A percentile compares a stretch with the other conserved stretches of the same genome.
Evolutionary conservation across 35 echinoderm and acorn worm genomes (phyloP).

Genomic region (Ophiothrix spiculata): DNA sequence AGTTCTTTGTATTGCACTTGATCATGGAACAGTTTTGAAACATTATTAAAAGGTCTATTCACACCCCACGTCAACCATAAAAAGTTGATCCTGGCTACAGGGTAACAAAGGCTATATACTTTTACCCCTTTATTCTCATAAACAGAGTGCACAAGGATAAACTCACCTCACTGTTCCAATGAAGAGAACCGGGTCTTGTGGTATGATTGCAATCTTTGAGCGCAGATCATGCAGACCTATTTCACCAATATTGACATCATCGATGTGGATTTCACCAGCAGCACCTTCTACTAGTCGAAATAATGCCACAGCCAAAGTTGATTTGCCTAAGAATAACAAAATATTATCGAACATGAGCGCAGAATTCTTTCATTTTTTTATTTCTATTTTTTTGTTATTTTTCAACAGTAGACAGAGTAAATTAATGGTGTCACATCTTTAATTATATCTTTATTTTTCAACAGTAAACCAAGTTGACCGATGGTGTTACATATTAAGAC

Average conservation of each 20-base stretch:
- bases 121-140: too few species aligned
- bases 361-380: background rate
- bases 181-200: conserved; percentile 94
- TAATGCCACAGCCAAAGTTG: conserved; percentile 82
- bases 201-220: conserved; percentile 81
- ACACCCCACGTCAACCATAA: too few species aligned
- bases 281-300: conserved; percentile 79
- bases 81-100: too few species aligned
- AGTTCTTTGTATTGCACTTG: too few species aligned
- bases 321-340: conserved; percentile 60
- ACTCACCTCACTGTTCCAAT: conserved; percentile 83
- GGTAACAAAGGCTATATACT: too few species aligned
- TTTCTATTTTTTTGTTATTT: background rate
- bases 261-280: conserved; percentile 79
- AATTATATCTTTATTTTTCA: background rate
- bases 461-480: background rate
- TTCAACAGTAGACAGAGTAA: background rate
- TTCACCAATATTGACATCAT: conserved; percentile 61
- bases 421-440: too few species aligned
- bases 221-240: conserved; percentile 85
- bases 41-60: too few species aligned
- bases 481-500: too few species aligned
- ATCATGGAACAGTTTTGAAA: too few species aligned
- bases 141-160: too few species aligned
- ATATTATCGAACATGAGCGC: background rate